Base-by-base conservation (phyloP, 2,113 vertebrate genomes). In the Alethe castanea region DNA sequence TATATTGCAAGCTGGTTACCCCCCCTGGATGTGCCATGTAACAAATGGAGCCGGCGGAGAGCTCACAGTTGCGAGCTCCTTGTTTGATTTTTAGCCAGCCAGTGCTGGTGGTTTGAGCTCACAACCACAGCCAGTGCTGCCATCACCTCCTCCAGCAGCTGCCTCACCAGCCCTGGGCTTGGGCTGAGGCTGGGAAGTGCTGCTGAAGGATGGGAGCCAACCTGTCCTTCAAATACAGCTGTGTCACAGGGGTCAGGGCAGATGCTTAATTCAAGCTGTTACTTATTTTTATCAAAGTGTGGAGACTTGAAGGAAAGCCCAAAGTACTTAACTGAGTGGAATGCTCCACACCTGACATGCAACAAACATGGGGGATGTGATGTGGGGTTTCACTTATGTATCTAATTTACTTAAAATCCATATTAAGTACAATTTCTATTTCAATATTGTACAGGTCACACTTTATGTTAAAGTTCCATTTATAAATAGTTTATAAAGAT, bases 401-500 rank as follows among this genome's bases (percentile, higher is more conserved):
- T 35, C 44, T 59, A 52, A 71, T 64, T 86, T 66, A 40, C 59
- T 85, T 81, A 74, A 90, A 94, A 95, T 86, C 76, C 64, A 88
- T 92, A 53, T 74, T 96, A 96, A 96, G 40, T 84, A 92, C 91
- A 81, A 91, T 91, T 93, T 69, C 90, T 90, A 90, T 92, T 94
- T 95, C 88, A 94, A 19, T 95, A 86, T 52, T 33, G 56, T 67
- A 86, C 88, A 94, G 95, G 88, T 95, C 94, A 95, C 72, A 12
- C n/a, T 90, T 86, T 48, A 42, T 29, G 65, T 74, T 89, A 82
- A 81, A 45, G 76, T 74, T 96, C 65, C 82, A 28, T 70, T 88
- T 86, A 96, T 96, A 96, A 95, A 95, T 95, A 93, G 60, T 96
- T 95, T 64, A 92, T 96, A 96, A 93, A 96, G 94, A 97, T 96